Conservation (phyloP, 2,113 vertebrate species). For the Oreochromis spilurus region DNA sequence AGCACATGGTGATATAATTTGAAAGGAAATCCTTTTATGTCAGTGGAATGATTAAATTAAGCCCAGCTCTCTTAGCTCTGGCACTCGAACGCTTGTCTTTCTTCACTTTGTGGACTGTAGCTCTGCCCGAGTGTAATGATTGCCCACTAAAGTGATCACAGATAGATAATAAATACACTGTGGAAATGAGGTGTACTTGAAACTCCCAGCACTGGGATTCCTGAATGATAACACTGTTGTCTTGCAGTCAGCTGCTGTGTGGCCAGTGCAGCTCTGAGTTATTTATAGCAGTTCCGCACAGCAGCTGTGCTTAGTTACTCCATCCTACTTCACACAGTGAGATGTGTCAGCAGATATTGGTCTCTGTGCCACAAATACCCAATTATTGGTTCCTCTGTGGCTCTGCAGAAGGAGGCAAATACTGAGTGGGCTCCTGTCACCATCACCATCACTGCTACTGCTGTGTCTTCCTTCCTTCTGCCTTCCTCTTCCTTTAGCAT, state of each 20-base stretch:
- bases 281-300: constrained; percentile 44
- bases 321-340: neutral
- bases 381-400: constrained; percentile 4
- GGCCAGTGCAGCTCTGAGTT: neutral
- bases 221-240: neutral
- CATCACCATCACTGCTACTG: neutral
- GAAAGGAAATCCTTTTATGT: neutral
- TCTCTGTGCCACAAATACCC: constrained; percentile 18
- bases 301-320: constrained; percentile 51
- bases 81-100: neutral
- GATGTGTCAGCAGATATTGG: constrained; percentile 40
- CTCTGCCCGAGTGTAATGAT: neutral
- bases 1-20: neutral
- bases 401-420: neutral
- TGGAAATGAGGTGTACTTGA: neutral
- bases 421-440: neutral
- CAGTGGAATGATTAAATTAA: neutral
- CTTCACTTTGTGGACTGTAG: no score
- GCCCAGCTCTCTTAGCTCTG: neutral
- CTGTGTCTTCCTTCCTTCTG: neutral
- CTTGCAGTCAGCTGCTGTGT: constrained; percentile 29
- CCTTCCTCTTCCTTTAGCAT: neutral
- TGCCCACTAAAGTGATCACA: neutral
- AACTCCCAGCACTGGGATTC: neutral
- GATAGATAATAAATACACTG: neutral